phyloP scores from a whole-genome alignment of 2,888 invertebrate species.

The Drosophila paranaensis region DNA sequence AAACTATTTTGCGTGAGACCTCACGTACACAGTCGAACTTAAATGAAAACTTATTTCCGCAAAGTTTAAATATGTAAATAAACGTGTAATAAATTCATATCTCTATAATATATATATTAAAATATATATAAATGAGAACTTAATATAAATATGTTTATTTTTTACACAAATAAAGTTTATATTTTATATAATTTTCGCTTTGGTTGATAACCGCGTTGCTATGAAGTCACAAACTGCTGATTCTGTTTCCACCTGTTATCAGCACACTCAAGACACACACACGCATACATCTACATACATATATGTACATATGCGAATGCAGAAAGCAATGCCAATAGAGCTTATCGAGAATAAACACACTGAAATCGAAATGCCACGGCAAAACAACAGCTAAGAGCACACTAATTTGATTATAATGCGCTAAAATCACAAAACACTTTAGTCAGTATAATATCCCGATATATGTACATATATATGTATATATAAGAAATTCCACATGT shows the following conservation, averaged over 20 bases:
- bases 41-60: neutral
- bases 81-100: no score
- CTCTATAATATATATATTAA: no score
- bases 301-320: neutral
- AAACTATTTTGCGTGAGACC: constrained; percentile 7
- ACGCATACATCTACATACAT: neutral
- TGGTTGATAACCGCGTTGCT: constrained; percentile 8
- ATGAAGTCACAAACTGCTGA: neutral
- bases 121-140: no score
- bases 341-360: constrained; percentile 21
- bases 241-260: constrained; percentile 31
- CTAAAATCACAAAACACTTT: constrained; percentile 4
- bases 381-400: neutral
- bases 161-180: neutral
- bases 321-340: constrained; percentile 12
- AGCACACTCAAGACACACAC: neutral
- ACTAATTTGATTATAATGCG: constrained; percentile 6
- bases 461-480: neutral
- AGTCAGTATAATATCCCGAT: neutral
- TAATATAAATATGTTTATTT: neutral
- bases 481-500: no score
- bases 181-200: neutral
- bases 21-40: neutral
- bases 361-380: neutral
- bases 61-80: neutral